A percentile compares a stretch with the other conserved stretches of the same genome.
phyloP scores from a whole-genome alignment of 2,113 vertebrate species.

The Brachypodius melanocephalos region DNA sequence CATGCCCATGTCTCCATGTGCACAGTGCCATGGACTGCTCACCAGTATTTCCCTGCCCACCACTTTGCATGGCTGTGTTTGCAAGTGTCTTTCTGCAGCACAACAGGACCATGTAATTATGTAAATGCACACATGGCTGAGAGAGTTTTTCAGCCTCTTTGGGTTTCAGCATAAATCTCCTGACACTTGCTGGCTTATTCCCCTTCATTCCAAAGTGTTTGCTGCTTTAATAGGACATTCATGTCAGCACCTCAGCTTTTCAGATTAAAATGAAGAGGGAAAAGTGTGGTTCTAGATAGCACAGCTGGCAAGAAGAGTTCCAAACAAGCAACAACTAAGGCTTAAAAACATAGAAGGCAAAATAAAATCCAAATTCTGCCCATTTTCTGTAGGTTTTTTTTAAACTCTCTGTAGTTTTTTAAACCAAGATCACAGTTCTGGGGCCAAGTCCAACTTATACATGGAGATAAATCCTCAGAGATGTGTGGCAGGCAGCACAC shows the following conservation, averaged over 20 bases:
- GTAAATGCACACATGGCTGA: not conserved
- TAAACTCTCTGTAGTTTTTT: not conserved
- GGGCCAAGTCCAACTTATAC: not conserved
- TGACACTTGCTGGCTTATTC: slow-evolving; percentile 15
- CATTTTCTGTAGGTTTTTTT: not conserved
- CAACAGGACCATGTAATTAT: not conserved
- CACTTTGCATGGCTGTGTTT: not conserved
- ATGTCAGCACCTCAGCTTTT: not conserved
- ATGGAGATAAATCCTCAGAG: not conserved
- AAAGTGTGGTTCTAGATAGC: not conserved
- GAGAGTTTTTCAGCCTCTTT: not conserved
- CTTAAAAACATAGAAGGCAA: not conserved
- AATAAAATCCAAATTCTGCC: not conserved
- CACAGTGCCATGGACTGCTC: not conserved
- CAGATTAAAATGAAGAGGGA: not conserved
- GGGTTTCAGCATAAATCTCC: slow-evolving; percentile 2
- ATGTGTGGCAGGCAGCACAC: not conserved
- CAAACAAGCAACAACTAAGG: not conserved
- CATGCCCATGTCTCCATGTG: fast-evolving
- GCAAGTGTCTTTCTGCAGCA: not conserved
- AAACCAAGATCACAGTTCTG: not conserved
- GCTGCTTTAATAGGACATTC: not conserved
- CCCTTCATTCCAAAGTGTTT: not conserved
- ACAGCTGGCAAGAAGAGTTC: not conserved
- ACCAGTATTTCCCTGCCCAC: not conserved